Evolutionary conservation across 2,113 vertebrate genomes (phyloP).

Genomic region (Sterrhoptilus dennistouni): DNA sequence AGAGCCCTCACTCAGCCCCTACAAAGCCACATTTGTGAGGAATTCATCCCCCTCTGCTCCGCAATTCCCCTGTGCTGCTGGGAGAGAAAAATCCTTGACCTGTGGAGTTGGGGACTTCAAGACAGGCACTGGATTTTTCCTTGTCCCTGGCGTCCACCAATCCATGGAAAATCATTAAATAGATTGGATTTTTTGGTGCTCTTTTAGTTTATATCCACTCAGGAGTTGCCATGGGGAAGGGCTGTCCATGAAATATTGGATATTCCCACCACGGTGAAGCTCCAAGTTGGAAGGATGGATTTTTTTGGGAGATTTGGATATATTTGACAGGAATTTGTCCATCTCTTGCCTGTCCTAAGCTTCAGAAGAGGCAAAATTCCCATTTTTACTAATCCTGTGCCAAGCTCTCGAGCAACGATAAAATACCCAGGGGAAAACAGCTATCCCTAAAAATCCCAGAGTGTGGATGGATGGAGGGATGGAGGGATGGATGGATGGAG

Average conservation of each 20-base stretch:
- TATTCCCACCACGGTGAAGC: accelerated
- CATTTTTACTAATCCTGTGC: not conserved
- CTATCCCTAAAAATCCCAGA: not conserved
- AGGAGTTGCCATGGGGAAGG: not conserved
- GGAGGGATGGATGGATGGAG: not conserved
- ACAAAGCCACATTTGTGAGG: slow-evolving; percentile 37
- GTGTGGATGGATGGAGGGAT: too few species aligned
- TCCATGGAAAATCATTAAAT: not conserved
- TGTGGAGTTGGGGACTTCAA: not conserved
- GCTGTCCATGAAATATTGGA: not conserved
- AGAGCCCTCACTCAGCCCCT: slow-evolving; percentile 19
- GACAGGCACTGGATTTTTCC: not conserved
- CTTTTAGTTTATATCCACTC: not conserved
- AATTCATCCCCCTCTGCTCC: not conserved
- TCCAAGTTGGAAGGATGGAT: not conserved
- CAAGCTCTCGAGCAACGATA: not conserved
- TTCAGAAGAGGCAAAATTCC: not conserved
- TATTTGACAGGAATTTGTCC: not conserved
- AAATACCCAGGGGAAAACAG: not conserved
- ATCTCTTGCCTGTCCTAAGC: not conserved
- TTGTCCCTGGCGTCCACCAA: not conserved
- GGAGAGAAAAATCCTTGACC: not conserved
- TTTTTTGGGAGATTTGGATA: not conserved
- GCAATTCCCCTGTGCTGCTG: not conserved
- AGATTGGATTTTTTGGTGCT: not conserved